Evolutionary conservation across 2,888 invertebrate genomes (phyloP).

Genomic region (Leptura quadrifasciata): DNA sequence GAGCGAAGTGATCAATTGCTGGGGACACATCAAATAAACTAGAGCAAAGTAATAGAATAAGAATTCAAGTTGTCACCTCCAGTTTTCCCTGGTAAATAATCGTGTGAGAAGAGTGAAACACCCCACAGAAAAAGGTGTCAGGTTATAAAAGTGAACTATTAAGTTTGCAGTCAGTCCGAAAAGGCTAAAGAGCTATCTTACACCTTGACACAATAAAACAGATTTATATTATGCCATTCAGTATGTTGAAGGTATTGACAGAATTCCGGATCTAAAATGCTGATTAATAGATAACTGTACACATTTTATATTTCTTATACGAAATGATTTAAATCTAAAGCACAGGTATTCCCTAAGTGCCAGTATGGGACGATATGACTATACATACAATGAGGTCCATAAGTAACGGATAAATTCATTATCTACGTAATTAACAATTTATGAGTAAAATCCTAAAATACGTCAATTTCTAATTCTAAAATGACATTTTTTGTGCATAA

Average conservation of each 20-base stretch:
- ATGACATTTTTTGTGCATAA: no score
- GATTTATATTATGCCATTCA: background rate
- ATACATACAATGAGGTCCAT: no score
- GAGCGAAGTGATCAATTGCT: constrained; percentile 48
- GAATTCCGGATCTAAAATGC: background rate
- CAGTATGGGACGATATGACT: no score
- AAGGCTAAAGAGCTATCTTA: background rate
- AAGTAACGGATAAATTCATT: no score
- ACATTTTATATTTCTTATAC: no score
- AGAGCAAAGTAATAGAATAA: constrained; percentile 42
- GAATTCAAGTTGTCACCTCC: constrained; percentile 46
- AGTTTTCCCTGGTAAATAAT: constrained; percentile 31
- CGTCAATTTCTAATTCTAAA: no score
- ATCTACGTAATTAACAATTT: no score
- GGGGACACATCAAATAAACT: constrained; percentile 48
- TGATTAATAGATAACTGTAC: background rate
- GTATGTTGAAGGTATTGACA: background rate
- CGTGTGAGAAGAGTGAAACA: constrained; percentile 33
- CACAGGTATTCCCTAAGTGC: no score
- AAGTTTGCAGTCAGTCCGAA: background rate
- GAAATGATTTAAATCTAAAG: no score
- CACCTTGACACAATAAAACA: constrained; percentile 5
- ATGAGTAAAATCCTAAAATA: no score
- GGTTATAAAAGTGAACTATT: constrained; percentile 26
- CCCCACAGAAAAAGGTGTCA: constrained; percentile 28